Evolutionary conservation across 2,797 vertebrate genomes (phyloP), one percentile per base, ranked within the genome.

Genomic region (Petrocephalus schoutedeni): DNA sequence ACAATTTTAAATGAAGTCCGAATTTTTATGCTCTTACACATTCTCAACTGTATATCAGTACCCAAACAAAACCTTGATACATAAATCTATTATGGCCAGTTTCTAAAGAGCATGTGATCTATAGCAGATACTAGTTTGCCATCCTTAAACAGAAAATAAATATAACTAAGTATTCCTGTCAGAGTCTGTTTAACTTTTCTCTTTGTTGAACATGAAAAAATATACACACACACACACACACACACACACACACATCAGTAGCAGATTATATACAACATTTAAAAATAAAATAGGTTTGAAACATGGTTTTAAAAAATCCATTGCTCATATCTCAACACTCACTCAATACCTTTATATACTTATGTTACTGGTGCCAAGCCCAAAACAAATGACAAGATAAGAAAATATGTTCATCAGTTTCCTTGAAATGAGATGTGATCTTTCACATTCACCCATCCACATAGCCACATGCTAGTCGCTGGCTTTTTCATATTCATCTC

Each of bases 341-440:
- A 54, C 12, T 51, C 41, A 56, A 74, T 32, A 58, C 16, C 23
- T n/a, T 51, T n/a, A 58, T 45, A 45, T 45, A 21, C 86, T 51
- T 61, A 6, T 56, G 53, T 67, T 85, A 71, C 80, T 67, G 58
- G 87, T 88, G 87, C 87, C 87, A 85, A 56, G 87, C 82, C 87
- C 82, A 54, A 84, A 85, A 83, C n/a, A 51, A 84, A 84, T 16
- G 21, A 45, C 9, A 84, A 58, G 59, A 84, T 21, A 53, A 51
- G 83, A 84, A 49, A 59, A 57, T 7, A 54, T 83, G 23, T n/a
- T 23, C 51, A 16, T 84, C 45, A 54, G 51, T 23, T 84, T 84
- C 45, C 21, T 53, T n/a, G 19, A 84, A 53, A 84, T 84, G 9
- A 23, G 9, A 14, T 83, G 23, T 3, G 28, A 23, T 84, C 21